phyloP scores from a whole-genome alignment of 2,888 invertebrate genomes.

The Macaria notata region DNA sequence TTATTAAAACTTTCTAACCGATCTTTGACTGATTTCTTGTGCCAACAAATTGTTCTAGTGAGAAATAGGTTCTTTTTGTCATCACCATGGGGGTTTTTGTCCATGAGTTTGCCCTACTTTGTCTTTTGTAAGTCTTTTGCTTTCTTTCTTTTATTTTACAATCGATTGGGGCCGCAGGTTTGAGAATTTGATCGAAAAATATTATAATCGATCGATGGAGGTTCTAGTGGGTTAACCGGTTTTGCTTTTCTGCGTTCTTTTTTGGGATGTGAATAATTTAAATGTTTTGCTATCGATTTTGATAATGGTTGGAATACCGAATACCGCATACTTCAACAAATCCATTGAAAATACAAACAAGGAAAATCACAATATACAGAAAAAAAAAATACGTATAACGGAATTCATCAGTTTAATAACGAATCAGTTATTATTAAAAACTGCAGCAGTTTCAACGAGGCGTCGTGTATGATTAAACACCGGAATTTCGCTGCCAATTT shows the following conservation, averaged over 20 bases:
- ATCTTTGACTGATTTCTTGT: no score
- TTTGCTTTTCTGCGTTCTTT: background rate
- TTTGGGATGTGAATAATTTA: background rate
- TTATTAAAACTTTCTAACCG: background rate
- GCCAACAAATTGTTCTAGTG: no score
- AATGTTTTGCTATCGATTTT: background rate
- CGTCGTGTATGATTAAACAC: conserved; percentile 6
- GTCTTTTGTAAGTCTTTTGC: conserved; percentile 14
- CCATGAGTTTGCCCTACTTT: conserved; percentile 6
- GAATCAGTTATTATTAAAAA: no score
- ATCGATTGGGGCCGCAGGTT: conserved; percentile 12
- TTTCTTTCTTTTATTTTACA: conserved; percentile 13
- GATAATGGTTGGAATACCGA: no score
- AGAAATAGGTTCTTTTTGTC: background rate
- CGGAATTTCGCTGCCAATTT: conserved; percentile 21
- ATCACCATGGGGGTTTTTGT: conserved; percentile 14
- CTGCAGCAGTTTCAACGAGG: background rate
- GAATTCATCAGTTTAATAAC: no score
- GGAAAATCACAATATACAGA: no score
- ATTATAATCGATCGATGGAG: conserved; percentile 4
- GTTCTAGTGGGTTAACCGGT: conserved; percentile 15
- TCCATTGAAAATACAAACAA: no score
- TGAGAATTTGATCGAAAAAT: conserved; percentile 9
- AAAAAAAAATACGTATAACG: no score
- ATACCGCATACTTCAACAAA: no score